Percentiles rank a stretch among this genome's conserved stretches.
Evolutionary conservation across 2,797 vertebrate genomes (phyloP).

Genomic region (Dallia pectoralis): DNA sequence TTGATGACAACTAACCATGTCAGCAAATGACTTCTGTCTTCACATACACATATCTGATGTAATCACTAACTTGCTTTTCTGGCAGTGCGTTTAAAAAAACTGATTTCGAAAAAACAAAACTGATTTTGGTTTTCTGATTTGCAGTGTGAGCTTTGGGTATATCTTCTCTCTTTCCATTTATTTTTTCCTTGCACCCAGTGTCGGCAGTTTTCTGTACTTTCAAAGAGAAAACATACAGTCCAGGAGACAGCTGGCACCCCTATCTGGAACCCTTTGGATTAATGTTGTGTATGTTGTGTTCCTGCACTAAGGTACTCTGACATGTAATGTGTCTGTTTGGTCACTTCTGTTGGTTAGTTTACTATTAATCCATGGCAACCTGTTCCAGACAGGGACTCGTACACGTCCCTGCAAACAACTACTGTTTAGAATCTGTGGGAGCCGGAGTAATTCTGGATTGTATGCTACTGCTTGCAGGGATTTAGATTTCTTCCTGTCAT

Average conservation of each 20-base stretch:
- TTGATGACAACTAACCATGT: no score
- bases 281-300: conserved; percentile 91
- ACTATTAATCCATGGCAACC: neutral
- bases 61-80: no score
- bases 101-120: no score
- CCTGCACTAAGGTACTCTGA: conserved; percentile 82
- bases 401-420: neutral
- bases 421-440: neutral
- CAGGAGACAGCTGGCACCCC: conserved; percentile 94
- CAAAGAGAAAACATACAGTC: conserved; percentile 85
- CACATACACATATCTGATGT: no score
- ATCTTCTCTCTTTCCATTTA: conserved; percentile 10
- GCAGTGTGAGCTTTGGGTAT: neutral
- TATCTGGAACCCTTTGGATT: conserved; percentile 90
- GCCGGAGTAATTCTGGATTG: neutral
- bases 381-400: no score
- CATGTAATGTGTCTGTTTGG: neutral
- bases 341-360: neutral
- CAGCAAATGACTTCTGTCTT: no score
- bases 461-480: neutral
- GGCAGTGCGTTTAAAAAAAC: no score
- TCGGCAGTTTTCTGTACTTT: conserved; percentile 83
- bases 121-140: no score
- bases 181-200: conserved; percentile 60
- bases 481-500: conserved; percentile 4